These are phyloP conservation scores for Cacoxenus indagator DNA, from an alignment of 2,888 invertebrate genomes.

Conservation along the genomic window DNA sequence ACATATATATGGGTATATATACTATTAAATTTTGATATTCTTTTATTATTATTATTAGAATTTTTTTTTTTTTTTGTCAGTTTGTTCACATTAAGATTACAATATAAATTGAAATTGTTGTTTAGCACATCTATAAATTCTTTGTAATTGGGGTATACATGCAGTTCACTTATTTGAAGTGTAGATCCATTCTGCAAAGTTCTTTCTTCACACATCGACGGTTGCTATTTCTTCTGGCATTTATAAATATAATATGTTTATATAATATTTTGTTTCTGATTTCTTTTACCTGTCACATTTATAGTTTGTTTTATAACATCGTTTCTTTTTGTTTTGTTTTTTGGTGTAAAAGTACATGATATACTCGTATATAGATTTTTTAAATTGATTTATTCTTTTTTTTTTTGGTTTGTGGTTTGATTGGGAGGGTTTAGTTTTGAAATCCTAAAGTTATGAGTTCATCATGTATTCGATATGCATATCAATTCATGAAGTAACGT, in stretches of 20 bases:
- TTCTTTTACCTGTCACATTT: neutral
- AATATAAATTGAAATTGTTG: slow-evolving; percentile 2
- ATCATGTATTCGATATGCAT: neutral
- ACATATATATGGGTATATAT: neutral
- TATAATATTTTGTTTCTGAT: neutral
- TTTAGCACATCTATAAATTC: slow-evolving; percentile 58
- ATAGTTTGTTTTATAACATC: neutral
- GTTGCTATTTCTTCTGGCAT: neutral
- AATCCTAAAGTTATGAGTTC: slow-evolving; percentile 14
- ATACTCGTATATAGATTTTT: no score
- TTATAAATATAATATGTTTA: neutral
- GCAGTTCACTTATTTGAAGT: slow-evolving; percentile 5
- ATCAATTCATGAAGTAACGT: neutral
- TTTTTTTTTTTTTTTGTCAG: neutral
- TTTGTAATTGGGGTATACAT: slow-evolving; percentile 56
- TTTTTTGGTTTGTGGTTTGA: neutral
- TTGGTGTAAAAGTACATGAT: no score
- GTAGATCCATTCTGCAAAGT: neutral
- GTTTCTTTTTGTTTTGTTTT: no score
- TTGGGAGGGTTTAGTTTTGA: slow-evolving; percentile 22
- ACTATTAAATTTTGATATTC: slow-evolving; percentile 16
- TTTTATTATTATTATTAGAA: neutral
- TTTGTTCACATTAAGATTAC: slow-evolving; percentile 9
- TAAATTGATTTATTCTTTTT: neutral
- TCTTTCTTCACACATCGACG: no score